Evolutionary conservation across 2,113 vertebrate species (phyloP).

Genomic region (Rhea pennata): DNA sequence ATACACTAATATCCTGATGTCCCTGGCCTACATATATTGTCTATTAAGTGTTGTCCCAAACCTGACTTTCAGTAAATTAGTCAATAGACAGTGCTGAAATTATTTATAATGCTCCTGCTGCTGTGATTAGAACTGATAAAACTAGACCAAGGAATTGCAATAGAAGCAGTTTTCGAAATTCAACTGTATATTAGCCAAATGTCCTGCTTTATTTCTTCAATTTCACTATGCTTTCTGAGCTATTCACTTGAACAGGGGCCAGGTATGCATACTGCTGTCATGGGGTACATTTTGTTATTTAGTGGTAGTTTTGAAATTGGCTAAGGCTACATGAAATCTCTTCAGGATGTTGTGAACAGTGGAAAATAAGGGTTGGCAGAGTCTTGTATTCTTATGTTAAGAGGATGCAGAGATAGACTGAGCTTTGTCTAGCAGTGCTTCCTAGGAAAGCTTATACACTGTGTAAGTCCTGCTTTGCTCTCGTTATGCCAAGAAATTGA

Average conservation of each 20-base stretch:
- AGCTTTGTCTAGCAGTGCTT: background rate
- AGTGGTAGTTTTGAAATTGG: fast-evolving
- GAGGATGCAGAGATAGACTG: background rate
- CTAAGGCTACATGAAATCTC: background rate
- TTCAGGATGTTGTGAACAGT: background rate
- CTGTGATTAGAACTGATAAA: background rate
- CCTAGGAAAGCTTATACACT: background rate
- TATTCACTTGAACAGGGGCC: background rate
- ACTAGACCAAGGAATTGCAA: background rate
- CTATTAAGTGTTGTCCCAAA: background rate
- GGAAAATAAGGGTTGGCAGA: background rate
- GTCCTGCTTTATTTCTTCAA: background rate
- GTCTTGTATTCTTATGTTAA: background rate
- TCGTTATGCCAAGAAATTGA: background rate
- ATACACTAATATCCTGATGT: background rate
- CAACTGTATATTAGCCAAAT: background rate
- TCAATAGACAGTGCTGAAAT: background rate
- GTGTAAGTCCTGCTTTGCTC: background rate
- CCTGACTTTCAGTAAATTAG: background rate
- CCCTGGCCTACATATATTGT: background rate
- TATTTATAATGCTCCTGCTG: background rate
- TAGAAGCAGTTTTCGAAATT: background rate
- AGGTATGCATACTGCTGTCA: background rate
- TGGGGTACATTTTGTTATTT: background rate
- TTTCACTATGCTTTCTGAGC: background rate